Evolutionary conservation across 2,113 vertebrate genomes (phyloP).

Genomic region (Phoxinus phoxinus): DNA sequence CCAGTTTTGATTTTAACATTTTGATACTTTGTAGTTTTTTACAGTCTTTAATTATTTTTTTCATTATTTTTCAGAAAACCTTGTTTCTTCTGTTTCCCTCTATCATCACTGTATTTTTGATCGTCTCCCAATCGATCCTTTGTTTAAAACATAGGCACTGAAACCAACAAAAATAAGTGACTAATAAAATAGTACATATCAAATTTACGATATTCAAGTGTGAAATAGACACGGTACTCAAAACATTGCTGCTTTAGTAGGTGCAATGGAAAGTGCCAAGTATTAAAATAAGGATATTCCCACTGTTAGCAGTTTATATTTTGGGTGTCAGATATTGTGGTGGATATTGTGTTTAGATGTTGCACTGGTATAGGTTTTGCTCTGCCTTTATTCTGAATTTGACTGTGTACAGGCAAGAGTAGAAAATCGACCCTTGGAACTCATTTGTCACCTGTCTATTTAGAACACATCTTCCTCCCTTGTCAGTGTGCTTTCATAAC

Average conservation of each 20-base stretch:
- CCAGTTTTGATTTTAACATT: not conserved
- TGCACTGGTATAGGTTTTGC: constrained; percentile 36
- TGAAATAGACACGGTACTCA: not conserved
- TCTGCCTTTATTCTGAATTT: constrained; percentile 41
- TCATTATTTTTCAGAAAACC: not conserved
- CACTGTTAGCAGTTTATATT: not conserved
- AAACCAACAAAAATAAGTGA: not conserved
- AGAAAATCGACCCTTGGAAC: constrained; percentile 65
- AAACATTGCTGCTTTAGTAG: not conserved
- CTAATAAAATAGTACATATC: not conserved
- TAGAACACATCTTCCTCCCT: constrained; percentile 66
- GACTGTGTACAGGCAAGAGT: constrained; percentile 53
- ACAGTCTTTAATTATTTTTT: not conserved
- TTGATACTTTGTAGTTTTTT: not conserved
- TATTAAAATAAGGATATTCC: not conserved
- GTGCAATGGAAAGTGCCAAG: not conserved
- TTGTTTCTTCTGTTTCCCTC: not conserved
- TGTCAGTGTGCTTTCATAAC: constrained; percentile 59
- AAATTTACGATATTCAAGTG: not conserved
- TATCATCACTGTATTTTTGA: not conserved
- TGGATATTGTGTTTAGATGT: not conserved
- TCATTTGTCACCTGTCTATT: constrained; percentile 74
- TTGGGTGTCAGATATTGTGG: not conserved
- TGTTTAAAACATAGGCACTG: not conserved
- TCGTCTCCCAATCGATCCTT: not conserved